phyloP scores from a whole-genome alignment of 2,888 invertebrate species.

The Spilosoma lubricipeda region DNA sequence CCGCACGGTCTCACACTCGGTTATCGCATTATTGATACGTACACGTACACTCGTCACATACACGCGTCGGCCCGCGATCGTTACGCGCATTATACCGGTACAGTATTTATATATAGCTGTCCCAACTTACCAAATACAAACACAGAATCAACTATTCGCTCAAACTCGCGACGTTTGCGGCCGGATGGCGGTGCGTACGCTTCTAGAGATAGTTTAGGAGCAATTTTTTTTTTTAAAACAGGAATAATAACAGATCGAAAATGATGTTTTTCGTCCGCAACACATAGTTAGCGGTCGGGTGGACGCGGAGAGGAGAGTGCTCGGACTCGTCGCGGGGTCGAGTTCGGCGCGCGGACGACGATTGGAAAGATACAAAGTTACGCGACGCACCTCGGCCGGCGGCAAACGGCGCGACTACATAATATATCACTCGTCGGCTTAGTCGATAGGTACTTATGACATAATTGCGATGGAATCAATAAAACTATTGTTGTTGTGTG shows the following conservation, averaged over 20 bases:
- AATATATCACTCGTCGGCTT: constrained; percentile 71
- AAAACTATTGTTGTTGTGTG: constrained; percentile 78
- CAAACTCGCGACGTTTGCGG: constrained; percentile 57
- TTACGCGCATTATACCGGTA: constrained; percentile 62
- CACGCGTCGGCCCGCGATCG: constrained; percentile 69
- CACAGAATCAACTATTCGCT: constrained; percentile 80
- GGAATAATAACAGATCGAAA: not conserved
- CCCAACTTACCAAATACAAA: constrained; percentile 81
- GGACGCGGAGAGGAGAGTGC: not conserved
- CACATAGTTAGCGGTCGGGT: not conserved
- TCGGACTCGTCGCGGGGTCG: not conserved
- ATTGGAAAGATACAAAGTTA: not conserved
- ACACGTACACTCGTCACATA: constrained; percentile 46
- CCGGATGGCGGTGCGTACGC: constrained; percentile 41
- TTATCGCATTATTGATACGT: constrained; percentile 60
- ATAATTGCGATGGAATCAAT: constrained; percentile 76
- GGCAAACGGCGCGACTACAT: constrained; percentile 67
- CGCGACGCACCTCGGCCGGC: constrained; percentile 24
- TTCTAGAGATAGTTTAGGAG: constrained; percentile 43
- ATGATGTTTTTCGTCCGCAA: not conserved
- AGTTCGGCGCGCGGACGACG: not conserved
- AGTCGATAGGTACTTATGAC: constrained; percentile 75
- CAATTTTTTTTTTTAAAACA: constrained; percentile 27
- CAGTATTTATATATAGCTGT: constrained; percentile 77
- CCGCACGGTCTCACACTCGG: constrained; percentile 7